Conservation (phyloP, 2,113 vertebrate genomes). For the human region DNA sequence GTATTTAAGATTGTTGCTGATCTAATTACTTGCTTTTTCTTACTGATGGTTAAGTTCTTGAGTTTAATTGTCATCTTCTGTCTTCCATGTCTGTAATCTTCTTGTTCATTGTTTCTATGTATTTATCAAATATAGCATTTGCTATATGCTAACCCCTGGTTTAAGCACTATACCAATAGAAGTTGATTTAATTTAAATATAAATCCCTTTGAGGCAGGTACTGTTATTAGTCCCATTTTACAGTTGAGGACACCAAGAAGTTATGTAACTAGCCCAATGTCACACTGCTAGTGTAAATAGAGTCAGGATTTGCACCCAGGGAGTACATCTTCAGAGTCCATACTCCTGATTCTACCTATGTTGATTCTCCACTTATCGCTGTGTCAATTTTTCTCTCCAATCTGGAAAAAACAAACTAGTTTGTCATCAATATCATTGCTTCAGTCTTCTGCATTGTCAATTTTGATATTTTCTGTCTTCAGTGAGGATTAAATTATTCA, state of each 20-base stretch:
- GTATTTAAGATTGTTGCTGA: background rate
- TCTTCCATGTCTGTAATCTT: background rate
- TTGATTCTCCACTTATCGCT: background rate
- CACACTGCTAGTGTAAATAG: background rate
- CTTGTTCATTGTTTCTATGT: background rate
- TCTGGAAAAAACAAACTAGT: background rate
- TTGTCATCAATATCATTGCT: background rate
- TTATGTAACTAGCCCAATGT: background rate
- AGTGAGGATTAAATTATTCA: conserved; percentile 14
- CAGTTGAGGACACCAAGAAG: background rate
- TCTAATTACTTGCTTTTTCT: background rate
- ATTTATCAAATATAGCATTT: background rate
- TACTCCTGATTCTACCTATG: background rate
- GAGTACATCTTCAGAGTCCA: background rate
- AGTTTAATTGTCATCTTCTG: background rate
- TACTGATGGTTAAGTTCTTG: background rate
- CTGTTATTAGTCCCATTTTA: background rate
- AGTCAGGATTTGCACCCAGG: background rate
- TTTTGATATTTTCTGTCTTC: background rate
- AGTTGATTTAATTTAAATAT: background rate
- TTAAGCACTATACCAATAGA: background rate
- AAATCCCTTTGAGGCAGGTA: background rate
- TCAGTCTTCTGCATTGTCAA: background rate
- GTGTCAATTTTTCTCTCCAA: background rate
- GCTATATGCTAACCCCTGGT: background rate